These are phyloP conservation scores for Hapalemur alaotrensis DNA, from an alignment of 2,797 vertebrate species.

Conservation along the genomic window DNA sequence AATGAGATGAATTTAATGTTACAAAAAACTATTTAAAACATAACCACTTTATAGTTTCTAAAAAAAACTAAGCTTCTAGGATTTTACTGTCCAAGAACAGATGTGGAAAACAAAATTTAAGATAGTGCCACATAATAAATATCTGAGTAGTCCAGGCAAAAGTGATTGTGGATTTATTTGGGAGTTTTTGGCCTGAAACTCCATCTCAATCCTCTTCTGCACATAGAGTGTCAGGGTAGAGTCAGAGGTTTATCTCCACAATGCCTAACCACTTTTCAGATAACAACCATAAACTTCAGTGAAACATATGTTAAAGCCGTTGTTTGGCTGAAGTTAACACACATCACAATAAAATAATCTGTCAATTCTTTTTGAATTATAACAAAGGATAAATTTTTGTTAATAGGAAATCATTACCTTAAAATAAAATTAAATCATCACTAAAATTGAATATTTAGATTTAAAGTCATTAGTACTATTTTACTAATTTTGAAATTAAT, in stretches of 20 bases:
- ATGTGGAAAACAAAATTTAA: slow-evolving; percentile 56
- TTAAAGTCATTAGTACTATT: not conserved
- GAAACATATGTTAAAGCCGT: not conserved
- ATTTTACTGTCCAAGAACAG: slow-evolving; percentile 45
- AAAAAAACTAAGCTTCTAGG: slow-evolving; percentile 10
- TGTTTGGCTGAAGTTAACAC: not conserved
- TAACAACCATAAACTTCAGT: not conserved
- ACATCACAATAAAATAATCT: not conserved
- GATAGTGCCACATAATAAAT: slow-evolving; percentile 46
- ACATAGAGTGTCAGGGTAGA: not conserved
- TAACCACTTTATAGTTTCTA: not conserved
- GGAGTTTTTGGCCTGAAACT: not conserved
- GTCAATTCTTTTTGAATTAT: not conserved
- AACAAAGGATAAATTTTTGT: not conserved
- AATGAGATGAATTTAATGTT: not conserved
- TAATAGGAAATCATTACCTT: not conserved
- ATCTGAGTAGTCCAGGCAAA: not conserved
- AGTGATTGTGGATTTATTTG: slow-evolving; percentile 22
- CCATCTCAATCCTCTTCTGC: not conserved
- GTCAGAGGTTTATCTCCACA: not conserved
- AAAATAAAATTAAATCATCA: not conserved
- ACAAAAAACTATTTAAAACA: slow-evolving; percentile 12
- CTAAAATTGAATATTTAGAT: not conserved
- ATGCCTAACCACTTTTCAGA: not conserved
- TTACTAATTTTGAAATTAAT: not conserved